Evolutionary conservation across 2,797 vertebrate species (phyloP), one percentile per base, ranked within the genome.

Genomic region (Protonibea diacanthus): DNA sequence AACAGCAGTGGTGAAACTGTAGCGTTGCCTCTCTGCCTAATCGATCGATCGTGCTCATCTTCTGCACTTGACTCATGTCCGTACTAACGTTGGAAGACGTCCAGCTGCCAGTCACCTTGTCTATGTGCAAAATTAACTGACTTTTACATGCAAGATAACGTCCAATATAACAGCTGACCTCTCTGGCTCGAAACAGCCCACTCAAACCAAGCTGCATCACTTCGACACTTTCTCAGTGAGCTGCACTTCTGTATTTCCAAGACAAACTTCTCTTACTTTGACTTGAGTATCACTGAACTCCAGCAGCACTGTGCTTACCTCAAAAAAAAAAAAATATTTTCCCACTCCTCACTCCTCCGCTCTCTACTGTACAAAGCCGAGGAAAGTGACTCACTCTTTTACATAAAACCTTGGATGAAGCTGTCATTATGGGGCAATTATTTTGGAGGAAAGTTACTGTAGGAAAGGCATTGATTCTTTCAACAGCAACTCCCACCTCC

Each of bases 361-460:
- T 72, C 15, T 0, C 61, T 27, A n/a, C 66, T 33, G 71, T 44
- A 64, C 78, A 75, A 78, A 88, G 80, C 73, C 13, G 18, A 78
- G 74, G 71, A 78, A 83, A 86, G 74, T 91, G 86, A 90, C 45
- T 89, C 87, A 84, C 51, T 76, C 53, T 73, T 83, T 79, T 79
- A 77, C 80, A 89, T 84, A 83, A 88, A 86, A 56, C 80, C 53
- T 69, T 73, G 76, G 75, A 79, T 87, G 80, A 84, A 74, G 74
- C 84, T 85, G 84, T 85, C 77, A 87, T 91, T 88, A 87, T 25
- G 49, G 68, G 64, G 70, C 81, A 86, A 88, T 93, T 80, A 87
- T 88, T 81, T 62, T 74, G 44, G 47, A 83, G 76, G 67, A 84
- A 90, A 70, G 71, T 78, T 80, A 5, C n/a, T n/a, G 59, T 44